Evolutionary conservation across 2,888 invertebrate species (phyloP), one percentile per base, ranked within the genome.

Genomic region (Apodemia hepburni): DNA sequence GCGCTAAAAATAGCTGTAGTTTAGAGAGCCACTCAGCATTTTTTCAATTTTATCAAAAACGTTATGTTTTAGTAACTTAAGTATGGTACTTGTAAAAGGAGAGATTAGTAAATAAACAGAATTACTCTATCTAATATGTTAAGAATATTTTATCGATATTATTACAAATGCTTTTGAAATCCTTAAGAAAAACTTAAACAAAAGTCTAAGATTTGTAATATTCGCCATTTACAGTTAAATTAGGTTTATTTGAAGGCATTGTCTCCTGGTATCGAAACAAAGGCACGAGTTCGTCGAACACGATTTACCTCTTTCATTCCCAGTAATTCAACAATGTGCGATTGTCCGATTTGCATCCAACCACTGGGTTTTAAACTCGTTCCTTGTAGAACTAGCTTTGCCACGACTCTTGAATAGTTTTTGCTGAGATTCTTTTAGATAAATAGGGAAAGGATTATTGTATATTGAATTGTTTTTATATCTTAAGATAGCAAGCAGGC

Each of bases 311-410:
- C 63, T 65, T 66, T 68, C 45, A 45, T 74, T 75, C 75, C 82
- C 76, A 78, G 83, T 84, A 85, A 78, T 73, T 69, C 74, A 77
- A 86, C 87, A 86, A 86, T 85, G 80, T 76, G 70, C 78, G 72
- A 84, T 85, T 85, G 82, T 78, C 63, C 60, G 66, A 42, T 64
- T 17, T 61, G 61, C n/a, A 45, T 45, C 45, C 45, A n/a, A 45
- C 45, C 15, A 29, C 22, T 27, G 15, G 42, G 45, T 45, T 59
- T 45, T n/a, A 47, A 18, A 54, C 60, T 58, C 38, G 57, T 38
- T 38, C 51, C 38, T 27, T 42, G 38, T 18, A 42, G 49, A 54
- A 57, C 33, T 58, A 62, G 61, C 45, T 15, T 54, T 22, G 9
- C 54, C 3, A 18, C 5, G 18, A 27, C 12, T 54, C 54, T 54